Percentiles rank a stretch among this genome's conserved stretches.
phyloP scores from a whole-genome alignment of 2,113 vertebrate species.

The Callorhinus ursinus region DNA sequence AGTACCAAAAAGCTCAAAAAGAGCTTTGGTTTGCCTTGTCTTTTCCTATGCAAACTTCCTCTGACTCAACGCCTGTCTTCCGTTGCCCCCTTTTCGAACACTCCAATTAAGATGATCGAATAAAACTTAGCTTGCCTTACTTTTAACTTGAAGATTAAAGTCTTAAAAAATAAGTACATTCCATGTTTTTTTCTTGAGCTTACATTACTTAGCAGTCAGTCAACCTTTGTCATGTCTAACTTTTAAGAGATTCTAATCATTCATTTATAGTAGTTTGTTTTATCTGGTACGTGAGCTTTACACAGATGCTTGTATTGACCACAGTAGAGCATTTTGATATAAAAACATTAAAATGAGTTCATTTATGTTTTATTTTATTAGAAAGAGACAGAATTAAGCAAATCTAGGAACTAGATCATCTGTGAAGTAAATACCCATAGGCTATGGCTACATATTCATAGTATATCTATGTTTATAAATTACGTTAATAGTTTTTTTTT shows the following conservation, averaged over 20 bases:
- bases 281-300: conserved; percentile 82
- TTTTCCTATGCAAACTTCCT: not conserved
- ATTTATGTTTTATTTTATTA: conserved; percentile 40
- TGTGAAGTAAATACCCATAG: conserved; percentile 27
- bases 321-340: conserved; percentile 54
- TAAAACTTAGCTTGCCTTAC: conserved; percentile 45
- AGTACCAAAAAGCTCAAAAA: conserved; percentile 18
- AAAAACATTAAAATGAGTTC: conserved; percentile 9
- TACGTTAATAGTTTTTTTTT: not conserved
- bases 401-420: not conserved
- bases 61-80: not conserved
- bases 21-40: not conserved
- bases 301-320: conserved; percentile 86
- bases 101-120: not conserved
- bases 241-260: conserved; percentile 84
- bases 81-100: not conserved
- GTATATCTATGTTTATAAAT: conserved; percentile 50
- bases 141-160: conserved; percentile 49
- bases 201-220: conserved; percentile 83
- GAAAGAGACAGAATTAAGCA: conserved; percentile 15
- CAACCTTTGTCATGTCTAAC: conserved; percentile 84
- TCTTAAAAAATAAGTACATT: not conserved
- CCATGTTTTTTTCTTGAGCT: conserved; percentile 27
- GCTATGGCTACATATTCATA: not conserved
- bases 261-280: conserved; percentile 85